Evolutionary conservation across 2,113 vertebrate genomes (phyloP).

Genomic region (Podiceps cristatus): DNA sequence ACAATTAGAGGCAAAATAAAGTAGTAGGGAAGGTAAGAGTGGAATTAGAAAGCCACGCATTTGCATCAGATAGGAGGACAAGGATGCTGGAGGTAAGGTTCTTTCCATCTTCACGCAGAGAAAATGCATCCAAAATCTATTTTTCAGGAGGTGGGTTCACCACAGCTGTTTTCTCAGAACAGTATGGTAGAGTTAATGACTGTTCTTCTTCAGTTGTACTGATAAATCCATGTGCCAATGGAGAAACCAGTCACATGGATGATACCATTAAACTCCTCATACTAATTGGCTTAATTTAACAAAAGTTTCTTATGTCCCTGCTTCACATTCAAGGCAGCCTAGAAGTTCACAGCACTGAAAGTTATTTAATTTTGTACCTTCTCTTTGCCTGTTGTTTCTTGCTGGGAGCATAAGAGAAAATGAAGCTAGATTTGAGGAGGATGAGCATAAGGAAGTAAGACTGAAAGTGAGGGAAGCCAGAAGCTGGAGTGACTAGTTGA

Average conservation of each 20-base stretch:
- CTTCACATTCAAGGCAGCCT: not conserved
- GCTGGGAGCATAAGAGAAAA: not conserved
- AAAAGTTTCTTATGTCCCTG: not conserved
- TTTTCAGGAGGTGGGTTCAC: not conserved
- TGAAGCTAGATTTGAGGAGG: not conserved
- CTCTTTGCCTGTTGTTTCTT: not conserved
- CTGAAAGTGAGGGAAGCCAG: rapidly evolving
- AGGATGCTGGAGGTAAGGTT: not conserved
- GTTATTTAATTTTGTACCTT: not conserved
- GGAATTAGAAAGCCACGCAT: not conserved
- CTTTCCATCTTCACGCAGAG: not conserved
- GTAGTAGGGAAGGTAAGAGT: not conserved
- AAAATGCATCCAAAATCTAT: not conserved
- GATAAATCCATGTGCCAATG: not conserved
- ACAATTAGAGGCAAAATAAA: not conserved
- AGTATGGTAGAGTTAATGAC: not conserved
- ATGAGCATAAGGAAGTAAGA: not conserved
- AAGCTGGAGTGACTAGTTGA: not conserved
- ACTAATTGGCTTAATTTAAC: not conserved
- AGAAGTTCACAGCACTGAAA: not conserved
- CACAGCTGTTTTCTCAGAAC: not conserved
- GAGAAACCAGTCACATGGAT: not conserved
- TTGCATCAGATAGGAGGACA: not conserved
- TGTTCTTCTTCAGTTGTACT: not conserved
- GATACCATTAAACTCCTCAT: not conserved